Evolutionary conservation across 1,140 invertebrate genomes (phyloP).

Genomic region (Polypedilum vanderplanki): DNA sequence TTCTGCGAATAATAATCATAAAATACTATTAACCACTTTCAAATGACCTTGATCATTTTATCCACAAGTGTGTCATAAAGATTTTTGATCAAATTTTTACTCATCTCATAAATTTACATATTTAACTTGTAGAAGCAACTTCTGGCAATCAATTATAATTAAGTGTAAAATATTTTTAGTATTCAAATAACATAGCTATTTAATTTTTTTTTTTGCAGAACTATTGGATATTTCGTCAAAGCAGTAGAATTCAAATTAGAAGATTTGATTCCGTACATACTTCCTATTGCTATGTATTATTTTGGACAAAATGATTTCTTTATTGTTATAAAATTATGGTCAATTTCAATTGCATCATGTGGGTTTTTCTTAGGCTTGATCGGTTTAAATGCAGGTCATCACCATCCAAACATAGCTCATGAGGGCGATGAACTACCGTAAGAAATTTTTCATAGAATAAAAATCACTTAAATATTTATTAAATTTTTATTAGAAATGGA

Average conservation of each 20-base stretch:
- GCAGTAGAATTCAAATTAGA: slow-evolving; percentile 40
- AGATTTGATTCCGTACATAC: slow-evolving; percentile 47
- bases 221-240: neutral
- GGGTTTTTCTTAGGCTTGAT: slow-evolving; percentile 60
- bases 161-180: too few species aligned
- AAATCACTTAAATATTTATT: neutral
- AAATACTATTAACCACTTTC: neutral
- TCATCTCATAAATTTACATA: too few species aligned
- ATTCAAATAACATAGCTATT: too few species aligned
- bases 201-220: slow-evolving; percentile 31
- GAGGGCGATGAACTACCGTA: slow-evolving; percentile 62
- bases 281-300: slow-evolving; percentile 49
- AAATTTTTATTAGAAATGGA: neutral
- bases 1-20: slow-evolving; percentile 38
- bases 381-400: slow-evolving; percentile 71
- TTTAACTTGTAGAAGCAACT: too few species aligned
- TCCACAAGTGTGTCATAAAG: neutral
- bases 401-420: slow-evolving; percentile 70
- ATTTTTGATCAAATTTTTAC: too few species aligned
- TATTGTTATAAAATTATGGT: slow-evolving; percentile 49
- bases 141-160: too few species aligned
- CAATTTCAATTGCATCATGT: slow-evolving; percentile 49
- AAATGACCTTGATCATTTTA: slow-evolving; percentile 20
- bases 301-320: slow-evolving; percentile 36
- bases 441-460: neutral